Base-by-base conservation (phyloP, 2,113 vertebrate genomes). In the Aptenodytes patagonicus region DNA sequence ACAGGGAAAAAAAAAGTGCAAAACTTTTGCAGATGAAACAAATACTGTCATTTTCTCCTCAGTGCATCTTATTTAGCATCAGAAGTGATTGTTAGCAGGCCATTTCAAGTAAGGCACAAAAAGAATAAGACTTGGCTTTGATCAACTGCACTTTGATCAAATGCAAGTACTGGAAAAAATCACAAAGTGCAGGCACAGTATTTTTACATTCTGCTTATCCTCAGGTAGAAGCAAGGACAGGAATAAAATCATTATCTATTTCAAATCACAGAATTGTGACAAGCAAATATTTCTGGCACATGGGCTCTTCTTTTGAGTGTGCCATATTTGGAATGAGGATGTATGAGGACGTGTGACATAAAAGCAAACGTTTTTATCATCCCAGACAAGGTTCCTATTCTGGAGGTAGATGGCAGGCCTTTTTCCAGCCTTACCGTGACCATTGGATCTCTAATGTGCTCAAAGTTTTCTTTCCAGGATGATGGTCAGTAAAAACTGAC, bases 121-220 rank as follows among this genome's bases (percentile, higher is more conserved):
- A 84, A 55, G 9, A 54, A 4, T 36, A 46, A 31, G 25, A 17
- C 61, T 84, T 89, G 40, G 40, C 87, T 96, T 96, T 97, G 94
- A 97, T 94, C 89, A 93, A 10, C 73, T 61, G 47, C 8, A 6
- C 79, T 95, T 95, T 93, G 84, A 95, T 96, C 78, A 85, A 49
- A 54, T 89, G 19, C 31, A 86, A 81, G 46, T 66, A 34, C 55
- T 95, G 86, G 65, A 61, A 76, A 46, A 84, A 82, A 78, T 92
- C 52, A 89, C 58, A 55, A 75, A n/a, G 38, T 79, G 66, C 73
- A 91, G 70, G 57, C 22, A 0, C 21, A 57, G 38, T 86, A 11
- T 79, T 95, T 95, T 68, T 89, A 34, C 13, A 44, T 66, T 89
- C 73, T 82, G 52, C 44, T 89, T 71, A 64, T 92, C 40, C 40